phyloP scores from a whole-genome alignment of 2,113 vertebrate genomes.

The Dicentrarchus labrax region DNA sequence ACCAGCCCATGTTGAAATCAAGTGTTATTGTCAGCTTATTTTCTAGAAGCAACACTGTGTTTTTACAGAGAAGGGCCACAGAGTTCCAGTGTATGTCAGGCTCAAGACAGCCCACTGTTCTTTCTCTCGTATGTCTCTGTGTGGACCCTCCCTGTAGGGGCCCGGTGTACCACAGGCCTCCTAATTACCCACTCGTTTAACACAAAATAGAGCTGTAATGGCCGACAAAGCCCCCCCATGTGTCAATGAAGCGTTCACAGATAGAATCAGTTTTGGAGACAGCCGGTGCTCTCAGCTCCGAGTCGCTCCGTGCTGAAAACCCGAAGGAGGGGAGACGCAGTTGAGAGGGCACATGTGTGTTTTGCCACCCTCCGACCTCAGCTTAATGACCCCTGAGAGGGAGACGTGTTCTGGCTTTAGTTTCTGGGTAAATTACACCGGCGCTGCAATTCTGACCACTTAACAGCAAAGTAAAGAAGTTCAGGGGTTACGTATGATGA shows the following conservation, averaged over 20 bases:
- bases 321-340: conserved; percentile 29
- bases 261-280: conserved; percentile 74
- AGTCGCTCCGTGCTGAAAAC: conserved; percentile 31
- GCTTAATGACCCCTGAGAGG: conserved; percentile 78
- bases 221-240: conserved; percentile 66
- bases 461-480: conserved; percentile 71
- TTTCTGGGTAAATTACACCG: conserved; percentile 72
- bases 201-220: conserved; percentile 80
- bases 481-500: conserved; percentile 72
- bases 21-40: conserved; percentile 45
- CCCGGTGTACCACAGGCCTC: conserved; percentile 67
- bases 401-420: conserved; percentile 73
- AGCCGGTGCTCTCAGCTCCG: conserved; percentile 54
- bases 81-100: conserved; percentile 61
- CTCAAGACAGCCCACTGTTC: conserved; percentile 71
- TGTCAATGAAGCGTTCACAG: conserved; percentile 79
- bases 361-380: conserved; percentile 79
- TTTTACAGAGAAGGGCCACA: conserved; percentile 49
- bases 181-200: conserved; percentile 80
- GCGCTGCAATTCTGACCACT: conserved; percentile 73
- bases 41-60: conserved; percentile 34
- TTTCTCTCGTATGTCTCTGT: conserved; percentile 31
- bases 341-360: conserved; percentile 79
- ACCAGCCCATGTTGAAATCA: conserved; percentile 2
- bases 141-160: conserved; percentile 54